Conservation (phyloP, 2,797 vertebrate genomes). For the Cichlasoma orientale region DNA sequence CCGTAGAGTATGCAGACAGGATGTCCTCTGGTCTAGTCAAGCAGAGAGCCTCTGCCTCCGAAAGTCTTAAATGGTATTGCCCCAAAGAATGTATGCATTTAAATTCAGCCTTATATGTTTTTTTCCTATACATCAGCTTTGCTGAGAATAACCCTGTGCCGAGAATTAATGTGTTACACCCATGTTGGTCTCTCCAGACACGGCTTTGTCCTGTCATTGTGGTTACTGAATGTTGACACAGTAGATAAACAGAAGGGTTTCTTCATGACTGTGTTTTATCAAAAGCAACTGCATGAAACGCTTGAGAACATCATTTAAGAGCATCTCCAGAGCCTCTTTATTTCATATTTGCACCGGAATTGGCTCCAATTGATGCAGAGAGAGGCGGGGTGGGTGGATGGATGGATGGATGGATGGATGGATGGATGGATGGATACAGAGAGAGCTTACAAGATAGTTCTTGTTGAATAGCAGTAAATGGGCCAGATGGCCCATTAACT, state of each 20-base stretch:
- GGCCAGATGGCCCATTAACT: background rate
- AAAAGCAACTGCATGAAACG: background rate
- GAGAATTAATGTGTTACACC: background rate
- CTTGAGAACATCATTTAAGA: rapidly evolving
- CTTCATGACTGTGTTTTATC: background rate
- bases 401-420: too few species aligned
- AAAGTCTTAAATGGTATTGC: slow-evolving; percentile 5
- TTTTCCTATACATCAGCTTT: background rate
- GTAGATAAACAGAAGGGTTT: background rate
- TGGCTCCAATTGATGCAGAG: background rate
- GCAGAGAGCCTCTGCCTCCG: slow-evolving; percentile 66
- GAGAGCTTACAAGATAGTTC: too few species aligned
- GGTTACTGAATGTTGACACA: background rate
- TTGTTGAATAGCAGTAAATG: background rate
- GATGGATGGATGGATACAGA: too few species aligned
- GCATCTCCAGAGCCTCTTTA: background rate
- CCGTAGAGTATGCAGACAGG: slow-evolving; percentile 71
- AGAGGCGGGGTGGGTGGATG: too few species aligned
- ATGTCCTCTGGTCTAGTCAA: slow-evolving; percentile 69
- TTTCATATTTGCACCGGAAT: background rate
- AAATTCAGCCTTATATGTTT: background rate
- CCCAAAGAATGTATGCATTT: background rate
- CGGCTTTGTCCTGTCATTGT: background rate
- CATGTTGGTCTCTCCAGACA: background rate
- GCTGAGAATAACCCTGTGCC: background rate